Evolutionary conservation across 1,140 invertebrate species (phyloP).

Genomic region (Melanaphis sacchari): DNA sequence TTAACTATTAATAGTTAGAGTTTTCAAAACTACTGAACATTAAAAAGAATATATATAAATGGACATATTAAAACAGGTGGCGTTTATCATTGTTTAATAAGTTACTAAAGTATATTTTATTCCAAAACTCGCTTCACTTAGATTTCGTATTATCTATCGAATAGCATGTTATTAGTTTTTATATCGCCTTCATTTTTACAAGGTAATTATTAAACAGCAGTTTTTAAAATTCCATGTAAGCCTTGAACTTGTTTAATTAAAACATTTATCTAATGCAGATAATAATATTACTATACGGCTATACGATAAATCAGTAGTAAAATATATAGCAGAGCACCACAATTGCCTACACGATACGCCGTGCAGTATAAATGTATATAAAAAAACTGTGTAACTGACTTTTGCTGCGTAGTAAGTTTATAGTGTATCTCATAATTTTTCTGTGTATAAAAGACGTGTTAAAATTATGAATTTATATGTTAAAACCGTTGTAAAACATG

Average conservation of each 20-base stretch:
- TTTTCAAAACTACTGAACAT: background rate
- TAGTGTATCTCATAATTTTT: background rate
- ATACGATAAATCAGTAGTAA: background rate
- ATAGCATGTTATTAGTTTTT: background rate
- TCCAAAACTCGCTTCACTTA: no score
- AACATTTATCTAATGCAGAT: background rate
- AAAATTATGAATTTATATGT: background rate
- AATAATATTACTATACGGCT: background rate
- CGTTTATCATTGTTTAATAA: background rate
- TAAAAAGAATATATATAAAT: background rate
- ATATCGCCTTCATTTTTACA: background rate
- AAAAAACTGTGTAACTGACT: background rate
- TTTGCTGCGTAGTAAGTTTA: background rate
- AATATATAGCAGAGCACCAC: conserved; percentile 1
- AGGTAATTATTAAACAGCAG: background rate
- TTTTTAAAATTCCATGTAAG: background rate
- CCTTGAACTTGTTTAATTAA: background rate
- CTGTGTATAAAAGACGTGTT: background rate
- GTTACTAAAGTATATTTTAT: background rate
- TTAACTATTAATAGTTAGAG: background rate
- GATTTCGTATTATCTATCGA: background rate
- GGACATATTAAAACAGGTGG: background rate
- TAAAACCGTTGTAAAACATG: background rate
- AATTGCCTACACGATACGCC: background rate
- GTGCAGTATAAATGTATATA: background rate